These are phyloP conservation scores for Plagiodera versicolora DNA, from an alignment of 2,888 invertebrate species.

Conservation along the genomic window DNA sequence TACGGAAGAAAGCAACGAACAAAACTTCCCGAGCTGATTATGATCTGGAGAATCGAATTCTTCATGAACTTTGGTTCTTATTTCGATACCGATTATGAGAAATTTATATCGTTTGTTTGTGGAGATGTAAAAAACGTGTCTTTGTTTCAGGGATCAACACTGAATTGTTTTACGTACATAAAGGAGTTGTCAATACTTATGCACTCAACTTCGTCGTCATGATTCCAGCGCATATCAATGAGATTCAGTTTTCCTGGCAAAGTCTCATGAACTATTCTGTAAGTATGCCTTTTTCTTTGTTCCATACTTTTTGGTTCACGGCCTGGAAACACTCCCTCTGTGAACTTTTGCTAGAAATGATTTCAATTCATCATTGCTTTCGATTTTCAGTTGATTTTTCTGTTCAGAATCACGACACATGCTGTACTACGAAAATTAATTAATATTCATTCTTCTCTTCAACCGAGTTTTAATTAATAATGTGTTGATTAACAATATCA, in stretches of 20 bases:
- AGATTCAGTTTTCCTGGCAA: conserved; percentile 91
- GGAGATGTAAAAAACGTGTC: conserved; percentile 11
- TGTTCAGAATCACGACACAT: too few relatives aligned
- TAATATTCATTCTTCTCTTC: background rate
- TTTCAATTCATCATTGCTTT: too few relatives aligned
- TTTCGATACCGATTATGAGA: too few relatives aligned
- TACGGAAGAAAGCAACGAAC: too few relatives aligned
- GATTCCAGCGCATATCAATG: conserved; percentile 81
- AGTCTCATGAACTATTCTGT: conserved; percentile 70
- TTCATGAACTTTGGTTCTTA: too few relatives aligned
- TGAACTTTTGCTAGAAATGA: background rate
- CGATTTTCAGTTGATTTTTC: too few relatives aligned
- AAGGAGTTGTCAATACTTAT: conserved; percentile 89
- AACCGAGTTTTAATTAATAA: background rate
- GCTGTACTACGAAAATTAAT: background rate
- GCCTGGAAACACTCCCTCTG: background rate
- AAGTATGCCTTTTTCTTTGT: conserved; percentile 24
- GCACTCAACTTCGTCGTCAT: conserved; percentile 88
- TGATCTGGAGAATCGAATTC: too few relatives aligned
- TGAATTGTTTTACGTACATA: conserved; percentile 87
- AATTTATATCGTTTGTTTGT: background rate
- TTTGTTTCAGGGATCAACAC: conserved; percentile 74
- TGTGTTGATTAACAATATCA: background rate
- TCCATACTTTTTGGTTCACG: background rate
- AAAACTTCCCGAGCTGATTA: too few relatives aligned